Percentiles rank a stretch among this genome's conserved stretches.
These are phyloP conservation scores for Rallus crepitans DNA, from an alignment of 2,797 vertebrate species.

Conservation along the genomic window DNA sequence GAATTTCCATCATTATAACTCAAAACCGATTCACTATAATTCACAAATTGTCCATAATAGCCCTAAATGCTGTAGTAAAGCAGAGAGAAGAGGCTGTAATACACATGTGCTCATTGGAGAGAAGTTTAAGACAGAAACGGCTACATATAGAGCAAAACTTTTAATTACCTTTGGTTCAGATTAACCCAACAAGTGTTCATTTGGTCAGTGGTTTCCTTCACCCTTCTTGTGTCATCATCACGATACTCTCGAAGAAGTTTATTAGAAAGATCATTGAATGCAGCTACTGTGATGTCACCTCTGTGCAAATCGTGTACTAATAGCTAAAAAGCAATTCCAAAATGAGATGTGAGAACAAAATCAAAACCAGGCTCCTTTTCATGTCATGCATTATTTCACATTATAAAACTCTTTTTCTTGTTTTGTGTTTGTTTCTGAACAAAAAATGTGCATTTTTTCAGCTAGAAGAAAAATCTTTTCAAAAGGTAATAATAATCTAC, in stretches of 20 bases:
- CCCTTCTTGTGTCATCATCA: constrained; percentile 90
- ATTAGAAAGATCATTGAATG: constrained; percentile 90
- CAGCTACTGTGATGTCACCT: constrained; percentile 83
- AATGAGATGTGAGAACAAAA: background rate
- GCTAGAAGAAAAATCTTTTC: background rate
- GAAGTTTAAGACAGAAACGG: background rate
- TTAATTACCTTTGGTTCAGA: constrained; percentile 88
- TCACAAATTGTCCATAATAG: background rate
- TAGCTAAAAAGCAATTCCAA: constrained; percentile 76
- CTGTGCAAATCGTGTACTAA: constrained; percentile 90
- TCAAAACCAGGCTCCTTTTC: background rate
- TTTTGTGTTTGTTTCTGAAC: background rate
- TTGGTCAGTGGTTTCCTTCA: constrained; percentile 91
- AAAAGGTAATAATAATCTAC: background rate
- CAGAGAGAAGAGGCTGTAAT: background rate
- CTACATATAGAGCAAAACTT: background rate
- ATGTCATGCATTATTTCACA: background rate
- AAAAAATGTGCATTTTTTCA: background rate
- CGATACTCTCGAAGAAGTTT: constrained; percentile 91
- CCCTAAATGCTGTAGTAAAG: background rate
- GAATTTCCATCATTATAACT: background rate
- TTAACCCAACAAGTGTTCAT: constrained; percentile 88
- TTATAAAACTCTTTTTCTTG: background rate
- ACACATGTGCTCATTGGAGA: rapidly evolving
- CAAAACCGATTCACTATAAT: background rate